Conservation (phyloP, 2,797 vertebrate species). For the Taenioides sp. region DNA sequence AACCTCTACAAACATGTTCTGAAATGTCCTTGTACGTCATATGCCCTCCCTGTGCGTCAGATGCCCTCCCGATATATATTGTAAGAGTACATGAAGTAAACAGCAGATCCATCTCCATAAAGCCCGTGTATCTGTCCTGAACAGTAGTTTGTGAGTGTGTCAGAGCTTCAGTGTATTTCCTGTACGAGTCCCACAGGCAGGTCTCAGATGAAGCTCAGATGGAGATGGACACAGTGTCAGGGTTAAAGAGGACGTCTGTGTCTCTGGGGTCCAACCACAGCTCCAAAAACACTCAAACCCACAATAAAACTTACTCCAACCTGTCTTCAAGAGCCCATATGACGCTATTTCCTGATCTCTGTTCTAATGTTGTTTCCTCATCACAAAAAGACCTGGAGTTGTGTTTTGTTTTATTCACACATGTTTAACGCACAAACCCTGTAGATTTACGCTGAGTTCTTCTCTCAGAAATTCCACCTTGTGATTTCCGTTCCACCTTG, state of each 20-base stretch:
- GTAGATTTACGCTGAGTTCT: too few relatives aligned
- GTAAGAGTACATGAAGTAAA: not conserved
- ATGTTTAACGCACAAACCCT: too few relatives aligned
- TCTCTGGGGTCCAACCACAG: not conserved
- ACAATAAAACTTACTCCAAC: not conserved
- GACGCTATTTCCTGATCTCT: too few relatives aligned
- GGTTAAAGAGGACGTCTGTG: not conserved
- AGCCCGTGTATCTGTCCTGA: not conserved
- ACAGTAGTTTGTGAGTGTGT: not conserved
- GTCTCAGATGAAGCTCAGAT: not conserved
- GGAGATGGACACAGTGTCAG: not conserved
- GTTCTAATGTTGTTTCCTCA: too few relatives aligned
- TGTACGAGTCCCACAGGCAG: not conserved
- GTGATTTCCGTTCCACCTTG: too few relatives aligned
- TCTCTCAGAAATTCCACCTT: too few relatives aligned
- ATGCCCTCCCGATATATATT: too few relatives aligned
- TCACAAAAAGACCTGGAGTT: too few relatives aligned
- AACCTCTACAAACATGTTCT: too few relatives aligned
- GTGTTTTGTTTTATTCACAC: too few relatives aligned
- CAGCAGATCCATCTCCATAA: not conserved
- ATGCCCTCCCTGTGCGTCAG: too few relatives aligned
- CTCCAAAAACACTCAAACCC: not conserved
- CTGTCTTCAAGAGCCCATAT: not conserved
- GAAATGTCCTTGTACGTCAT: too few relatives aligned
- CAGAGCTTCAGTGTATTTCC: not conserved